Base-by-base conservation (phyloP, 2,113 vertebrate genomes). In the Mixornis gularis region DNA sequence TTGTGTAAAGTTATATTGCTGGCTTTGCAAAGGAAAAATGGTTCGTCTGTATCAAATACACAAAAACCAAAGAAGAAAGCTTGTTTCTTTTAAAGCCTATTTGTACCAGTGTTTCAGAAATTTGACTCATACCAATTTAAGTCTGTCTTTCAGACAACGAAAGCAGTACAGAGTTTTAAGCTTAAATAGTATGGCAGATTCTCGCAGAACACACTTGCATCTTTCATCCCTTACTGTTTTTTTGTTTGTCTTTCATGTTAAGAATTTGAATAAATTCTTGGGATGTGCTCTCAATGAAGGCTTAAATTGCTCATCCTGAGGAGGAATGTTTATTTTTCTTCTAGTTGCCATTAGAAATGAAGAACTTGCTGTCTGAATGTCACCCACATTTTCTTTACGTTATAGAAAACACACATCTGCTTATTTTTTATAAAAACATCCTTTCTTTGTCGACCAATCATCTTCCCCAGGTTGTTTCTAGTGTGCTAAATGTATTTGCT, bases 211-310 rank as follows among this genome's bases (percentile, higher is more conserved):
- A 80, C 16, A 6, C 38, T 82, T 89, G 44, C 3, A 19, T 55
- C 24, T 81, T 79, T 72, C 36, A 72, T 85, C 40, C 14, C 30
- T 27, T 77, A 44, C 7, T 68, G 22, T 24, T 41, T 87, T 90
- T 77, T 79, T 2, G 17, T 93, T 85, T 43, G 34, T 90, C 55
- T 92, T 89, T 55, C 20, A 5, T 91, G 46, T 21, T 71, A 81
- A 79, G 49, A 53, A 27, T 79, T 76, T 53, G 9, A 92, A 62
- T 64, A 85, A 65, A 70, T 83, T 69, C 38, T 82, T 87, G 52
- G 13, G 58, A 14, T 36, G 3, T 64, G 29, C 49, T 87, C 20
- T 40, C 30, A 55, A 2, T 58, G 59, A 70, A 73, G 40, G 20
- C 15, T 52, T 21, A 51, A 66, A n/a, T 82, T 43, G 25, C 5